Conservation (phyloP, 2,888 invertebrate genomes). For the Leptinotarsa juncta region DNA sequence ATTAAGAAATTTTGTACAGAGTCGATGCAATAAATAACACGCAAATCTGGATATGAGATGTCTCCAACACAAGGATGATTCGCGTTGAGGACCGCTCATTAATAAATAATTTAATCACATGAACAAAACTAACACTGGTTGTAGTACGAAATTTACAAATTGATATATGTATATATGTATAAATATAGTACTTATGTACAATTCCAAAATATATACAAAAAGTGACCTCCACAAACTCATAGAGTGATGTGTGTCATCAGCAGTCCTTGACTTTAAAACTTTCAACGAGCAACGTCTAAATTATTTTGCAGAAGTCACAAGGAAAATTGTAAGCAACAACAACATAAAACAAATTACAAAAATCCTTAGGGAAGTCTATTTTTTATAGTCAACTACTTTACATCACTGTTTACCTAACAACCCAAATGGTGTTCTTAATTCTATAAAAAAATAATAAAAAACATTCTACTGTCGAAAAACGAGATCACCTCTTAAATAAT, state of each 20-base stretch:
- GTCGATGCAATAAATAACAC: slow-evolving; percentile 54
- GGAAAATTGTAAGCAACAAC: slow-evolving; percentile 41
- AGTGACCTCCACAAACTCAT: slow-evolving; percentile 49
- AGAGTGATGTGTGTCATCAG: slow-evolving; percentile 54
- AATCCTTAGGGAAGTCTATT: slow-evolving; percentile 40
- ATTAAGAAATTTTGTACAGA: slow-evolving; percentile 61
- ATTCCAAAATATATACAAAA: slow-evolving; percentile 55
- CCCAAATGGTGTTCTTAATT: slow-evolving; percentile 51
- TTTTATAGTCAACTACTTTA: slow-evolving; percentile 42
- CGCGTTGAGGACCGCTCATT: slow-evolving; percentile 40
- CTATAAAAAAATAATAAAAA: slow-evolving; percentile 56
- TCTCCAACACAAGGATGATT: slow-evolving; percentile 44
- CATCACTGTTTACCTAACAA: slow-evolving; percentile 46
- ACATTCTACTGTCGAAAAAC: slow-evolving; percentile 58
- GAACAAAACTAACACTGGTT: slow-evolving; percentile 54
- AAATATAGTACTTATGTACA: slow-evolving; percentile 61
- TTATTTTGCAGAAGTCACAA: slow-evolving; percentile 31
- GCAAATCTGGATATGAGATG: slow-evolving; percentile 41
- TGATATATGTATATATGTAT: slow-evolving; percentile 49
- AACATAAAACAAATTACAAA: slow-evolving; percentile 43
- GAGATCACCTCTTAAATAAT: slow-evolving; percentile 65
- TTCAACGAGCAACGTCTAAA: slow-evolving; percentile 13
- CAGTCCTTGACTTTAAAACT: slow-evolving; percentile 27
- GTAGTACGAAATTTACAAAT: slow-evolving; percentile 63
- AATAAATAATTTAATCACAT: slow-evolving; percentile 51